phyloP scores from a whole-genome alignment of 2,888 invertebrate species.

The Pteria penguin region DNA sequence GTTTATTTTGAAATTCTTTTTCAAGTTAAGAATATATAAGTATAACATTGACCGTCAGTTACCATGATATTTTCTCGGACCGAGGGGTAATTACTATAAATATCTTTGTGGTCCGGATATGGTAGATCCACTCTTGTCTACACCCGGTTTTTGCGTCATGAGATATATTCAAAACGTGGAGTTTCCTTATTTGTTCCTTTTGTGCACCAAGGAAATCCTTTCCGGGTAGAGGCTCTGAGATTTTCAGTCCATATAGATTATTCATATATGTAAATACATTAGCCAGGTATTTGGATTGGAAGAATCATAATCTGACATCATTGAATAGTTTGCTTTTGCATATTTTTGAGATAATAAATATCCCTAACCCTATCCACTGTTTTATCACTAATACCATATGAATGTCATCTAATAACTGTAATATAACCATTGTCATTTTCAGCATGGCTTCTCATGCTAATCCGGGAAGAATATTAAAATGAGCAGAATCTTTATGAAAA shows the following conservation, averaged over 20 bases:
- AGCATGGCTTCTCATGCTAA: conserved; percentile 61
- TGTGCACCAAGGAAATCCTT: conserved; percentile 61
- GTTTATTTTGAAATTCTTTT: too few relatives aligned
- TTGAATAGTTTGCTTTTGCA: conserved; percentile 41
- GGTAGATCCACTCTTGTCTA: conserved; percentile 11
- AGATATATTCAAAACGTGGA: conserved; percentile 2
- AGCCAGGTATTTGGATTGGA: conserved; percentile 27
- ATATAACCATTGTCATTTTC: conserved; percentile 59
- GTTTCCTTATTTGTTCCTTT: conserved; percentile 14
- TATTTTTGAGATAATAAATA: conserved; percentile 59
- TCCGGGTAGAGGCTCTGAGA: conserved; percentile 66
- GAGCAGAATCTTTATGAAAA: conserved; percentile 63
- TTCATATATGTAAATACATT: conserved; percentile 49
- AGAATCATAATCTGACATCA: conserved; percentile 28
- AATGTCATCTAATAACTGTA: conserved; percentile 64
- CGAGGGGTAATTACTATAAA: conserved; percentile 16
- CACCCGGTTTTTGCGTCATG: conserved; percentile 21
- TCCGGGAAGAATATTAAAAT: conserved; percentile 67
- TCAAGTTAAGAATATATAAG: conserved; percentile 5
- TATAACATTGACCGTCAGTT: conserved; percentile 15
- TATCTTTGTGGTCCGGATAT: conserved; percentile 10
- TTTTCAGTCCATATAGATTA: conserved; percentile 60
- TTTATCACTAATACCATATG: conserved; percentile 62
- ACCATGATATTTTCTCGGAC: conserved; percentile 19
- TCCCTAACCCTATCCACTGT: conserved; percentile 44